Base-by-base conservation (phyloP, 2,888 invertebrate species). In the Aphodius granarius region DNA sequence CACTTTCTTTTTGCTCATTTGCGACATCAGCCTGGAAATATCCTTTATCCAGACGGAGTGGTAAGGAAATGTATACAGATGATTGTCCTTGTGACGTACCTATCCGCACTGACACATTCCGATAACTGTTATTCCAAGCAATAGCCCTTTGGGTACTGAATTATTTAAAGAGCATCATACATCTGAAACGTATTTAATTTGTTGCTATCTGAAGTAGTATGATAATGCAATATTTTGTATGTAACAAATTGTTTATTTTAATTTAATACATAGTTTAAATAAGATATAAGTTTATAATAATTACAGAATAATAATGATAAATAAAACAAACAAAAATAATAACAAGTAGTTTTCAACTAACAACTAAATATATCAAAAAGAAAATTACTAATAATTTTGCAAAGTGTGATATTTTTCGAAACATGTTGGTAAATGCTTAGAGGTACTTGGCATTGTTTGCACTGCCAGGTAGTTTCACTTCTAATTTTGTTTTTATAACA, bases 361-460 rank as follows among this genome's bases (percentile, higher is more conserved):
- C n/a, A 66, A 66, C 66, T 16, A 15, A 75, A n/a, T n/a, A n/a
- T n/a, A n/a, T n/a, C n/a, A n/a, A n/a, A n/a, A n/a, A n/a, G n/a
- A n/a, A n/a, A n/a, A n/a, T n/a, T n/a, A n/a, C 73, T 76, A 79
- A 74, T 76, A 78, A 66, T 79, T 75, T 9, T 72, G 75, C 64
- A 75, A 66, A 22, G 78, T 77, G 76, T 78, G 78, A 75, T 76
- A 79, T 63, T 73, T 78, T 66, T 19, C 72, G 66, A 79, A 79
- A 64, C 79, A 79, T 68, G 78, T 75, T 17, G 78, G 77, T 70
- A 79, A 23, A 79, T 79, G 77, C 71, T n/a, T n/a, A 76, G 19
- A 13, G 76, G 63, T 18, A 78, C 73, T 43, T 71, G 73, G 71
- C 78, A 78, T 63, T 73, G 17, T 62, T 74, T 76, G 70, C 79